Evolutionary conservation across 2,797 vertebrate genomes (phyloP).

Genomic region (Danio jaintianensis): DNA sequence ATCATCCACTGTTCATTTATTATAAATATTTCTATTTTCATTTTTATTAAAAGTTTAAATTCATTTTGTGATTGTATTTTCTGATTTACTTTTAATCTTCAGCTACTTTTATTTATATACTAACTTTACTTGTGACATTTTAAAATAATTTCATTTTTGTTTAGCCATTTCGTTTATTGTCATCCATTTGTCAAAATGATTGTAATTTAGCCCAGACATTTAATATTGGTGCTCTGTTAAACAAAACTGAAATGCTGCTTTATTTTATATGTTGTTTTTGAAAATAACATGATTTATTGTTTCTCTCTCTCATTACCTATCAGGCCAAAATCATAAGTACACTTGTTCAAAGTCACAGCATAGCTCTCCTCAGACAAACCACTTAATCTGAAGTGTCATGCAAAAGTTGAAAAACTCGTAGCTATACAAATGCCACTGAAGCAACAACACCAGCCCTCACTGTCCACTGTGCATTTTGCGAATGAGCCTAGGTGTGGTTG

Average conservation of each 20-base stretch:
- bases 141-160: background rate
- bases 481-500: slow-evolving; percentile 42
- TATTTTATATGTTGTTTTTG: too few relatives aligned
- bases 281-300: too few relatives aligned
- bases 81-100: too few relatives aligned
- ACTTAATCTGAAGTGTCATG: background rate
- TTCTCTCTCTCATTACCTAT: background rate
- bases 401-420: background rate
- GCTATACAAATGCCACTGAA: too few relatives aligned
- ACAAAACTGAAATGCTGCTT: background rate
- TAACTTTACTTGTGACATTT: background rate
- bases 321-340: background rate
- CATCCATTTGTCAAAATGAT: background rate
- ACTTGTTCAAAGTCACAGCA: background rate
- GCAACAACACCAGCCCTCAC: too few relatives aligned
- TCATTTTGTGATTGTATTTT: too few relatives aligned
- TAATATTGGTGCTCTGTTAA: background rate
- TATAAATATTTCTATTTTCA: too few relatives aligned
- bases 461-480: slow-evolving; percentile 14
- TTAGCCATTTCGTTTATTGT: background rate
- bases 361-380: background rate
- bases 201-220: too few relatives aligned
- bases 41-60: too few relatives aligned
- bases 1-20: background rate
- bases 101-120: too few relatives aligned